Base-by-base conservation (phyloP, 2,113 vertebrate species). In the Clarias batrachus region DNA sequence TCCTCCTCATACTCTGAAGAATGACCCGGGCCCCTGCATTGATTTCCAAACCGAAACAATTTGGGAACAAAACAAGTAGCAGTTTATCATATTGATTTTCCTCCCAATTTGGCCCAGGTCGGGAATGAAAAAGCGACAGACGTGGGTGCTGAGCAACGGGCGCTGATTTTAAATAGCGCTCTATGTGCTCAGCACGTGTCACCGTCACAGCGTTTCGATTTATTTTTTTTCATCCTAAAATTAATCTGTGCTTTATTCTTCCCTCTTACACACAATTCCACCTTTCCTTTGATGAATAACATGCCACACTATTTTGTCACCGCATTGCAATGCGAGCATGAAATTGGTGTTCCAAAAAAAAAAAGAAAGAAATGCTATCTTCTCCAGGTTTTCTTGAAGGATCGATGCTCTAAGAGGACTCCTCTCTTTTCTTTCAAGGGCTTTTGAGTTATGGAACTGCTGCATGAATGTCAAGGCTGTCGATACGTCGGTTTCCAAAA, bases 41-140 rank as follows among this genome's bases (percentile, higher is more conserved):
- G 95, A 96, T 96, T 95, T 95, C 93, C 93, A 95, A 95, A 95
- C 94, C 86, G 93, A 95, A 96, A 95, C 95, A 95, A 96, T 96
- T 96, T 95, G 93, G 92, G 93, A 93, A 93, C 94, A 94, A 96
- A 95, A 96, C 94, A 95, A 94, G 95, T 94, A 93, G 94, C 94
- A 94, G 93, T 96, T 96, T 95, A 94, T 96, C 95, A 95, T 95
- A 96, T 96, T 91, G 95, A 96, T 96, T 95, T 94, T 94, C 89
- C 78, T 89, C 93, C 93, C 92, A 93, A 94, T 93, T 93, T 93
- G 88, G 91, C 91, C 90, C 57, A 87, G 86, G 92, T 90, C 89
- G 88, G 90, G 92, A 93, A 93, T 89, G 60, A 87, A 90, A 91
- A 92, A 91, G 91, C 91, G 81, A 68, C 85, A 89, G 92, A 92